Conservation (phyloP, 2,797 vertebrate species). For the Chelon labrosus region DNA sequence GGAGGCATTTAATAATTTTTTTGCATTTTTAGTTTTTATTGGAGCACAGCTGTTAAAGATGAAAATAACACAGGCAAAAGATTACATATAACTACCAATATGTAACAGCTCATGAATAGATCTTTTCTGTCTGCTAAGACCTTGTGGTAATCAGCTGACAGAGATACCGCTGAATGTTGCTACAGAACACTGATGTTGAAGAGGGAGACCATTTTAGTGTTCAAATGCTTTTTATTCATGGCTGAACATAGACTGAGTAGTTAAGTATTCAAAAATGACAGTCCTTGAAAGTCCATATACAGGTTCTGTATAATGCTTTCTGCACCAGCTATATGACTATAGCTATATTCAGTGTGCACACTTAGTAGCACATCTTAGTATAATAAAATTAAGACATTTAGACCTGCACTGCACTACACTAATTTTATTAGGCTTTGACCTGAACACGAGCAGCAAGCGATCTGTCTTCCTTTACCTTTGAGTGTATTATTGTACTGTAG, state of each 20-base stretch:
- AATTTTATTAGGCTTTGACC: neutral
- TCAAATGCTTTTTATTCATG: neutral
- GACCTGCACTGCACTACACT: neutral
- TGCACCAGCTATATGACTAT: neutral
- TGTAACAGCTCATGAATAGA: neutral
- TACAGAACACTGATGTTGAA: neutral
- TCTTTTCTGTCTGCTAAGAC: slow-evolving; percentile 9
- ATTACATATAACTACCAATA: neutral
- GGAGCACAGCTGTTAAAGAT: neutral
- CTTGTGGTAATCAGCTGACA: slow-evolving; percentile 42
- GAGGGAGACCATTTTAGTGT: neutral
- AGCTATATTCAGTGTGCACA: too few species aligned
- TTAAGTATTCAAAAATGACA: neutral
- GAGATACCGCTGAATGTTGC: neutral
- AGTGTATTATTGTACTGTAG: neutral
- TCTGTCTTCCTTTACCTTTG: neutral
- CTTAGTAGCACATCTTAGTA: too few species aligned
- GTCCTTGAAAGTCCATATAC: neutral
- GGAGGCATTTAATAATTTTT: too few species aligned
- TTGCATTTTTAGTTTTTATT: neutral
- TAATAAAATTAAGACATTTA: neutral
- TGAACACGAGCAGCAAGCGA: neutral
- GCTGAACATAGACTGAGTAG: slow-evolving; percentile 3
- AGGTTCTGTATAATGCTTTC: neutral
- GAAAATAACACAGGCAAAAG: neutral